These are phyloP conservation scores for Tragelaphus buxtoni DNA, from an alignment of 2,113 vertebrate species.

Conservation along the genomic window DNA sequence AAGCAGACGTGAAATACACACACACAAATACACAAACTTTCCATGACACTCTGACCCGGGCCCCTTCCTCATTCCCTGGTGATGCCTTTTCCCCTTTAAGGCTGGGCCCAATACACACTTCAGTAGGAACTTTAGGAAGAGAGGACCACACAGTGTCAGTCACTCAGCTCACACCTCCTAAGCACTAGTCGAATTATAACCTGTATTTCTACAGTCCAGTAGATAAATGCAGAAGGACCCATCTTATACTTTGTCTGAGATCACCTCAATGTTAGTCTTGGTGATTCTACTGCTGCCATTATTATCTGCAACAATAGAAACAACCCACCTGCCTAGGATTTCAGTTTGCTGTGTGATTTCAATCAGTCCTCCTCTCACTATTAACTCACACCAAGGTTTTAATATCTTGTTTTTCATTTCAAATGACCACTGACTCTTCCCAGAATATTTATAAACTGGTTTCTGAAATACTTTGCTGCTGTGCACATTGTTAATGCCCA, in stretches of 20 bases:
- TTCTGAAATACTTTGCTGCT: neutral
- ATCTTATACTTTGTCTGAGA: neutral
- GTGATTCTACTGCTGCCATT: neutral
- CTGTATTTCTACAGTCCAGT: neutral
- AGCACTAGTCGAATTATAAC: neutral
- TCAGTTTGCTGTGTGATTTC: neutral
- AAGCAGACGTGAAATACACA: neutral
- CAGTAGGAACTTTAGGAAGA: neutral
- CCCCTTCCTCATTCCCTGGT: neutral
- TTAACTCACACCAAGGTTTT: neutral
- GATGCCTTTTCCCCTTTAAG: neutral
- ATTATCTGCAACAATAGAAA: neutral
- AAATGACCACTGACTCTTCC: neutral
- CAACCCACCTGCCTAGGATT: neutral
- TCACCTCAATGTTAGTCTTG: neutral
- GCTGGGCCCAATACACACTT: neutral
- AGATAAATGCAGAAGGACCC: neutral
- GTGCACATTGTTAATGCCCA: neutral
- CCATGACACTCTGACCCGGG: neutral
- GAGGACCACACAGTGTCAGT: neutral
- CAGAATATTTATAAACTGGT: neutral
- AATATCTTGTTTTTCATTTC: neutral
- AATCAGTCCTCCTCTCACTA: neutral
- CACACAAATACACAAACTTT: neutral
- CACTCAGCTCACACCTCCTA: neutral